A percentile compares a stretch with the other conserved stretches of the same genome.
Conservation (phyloP, 1,140 invertebrate species). For the Nasonia giraulti region DNA sequence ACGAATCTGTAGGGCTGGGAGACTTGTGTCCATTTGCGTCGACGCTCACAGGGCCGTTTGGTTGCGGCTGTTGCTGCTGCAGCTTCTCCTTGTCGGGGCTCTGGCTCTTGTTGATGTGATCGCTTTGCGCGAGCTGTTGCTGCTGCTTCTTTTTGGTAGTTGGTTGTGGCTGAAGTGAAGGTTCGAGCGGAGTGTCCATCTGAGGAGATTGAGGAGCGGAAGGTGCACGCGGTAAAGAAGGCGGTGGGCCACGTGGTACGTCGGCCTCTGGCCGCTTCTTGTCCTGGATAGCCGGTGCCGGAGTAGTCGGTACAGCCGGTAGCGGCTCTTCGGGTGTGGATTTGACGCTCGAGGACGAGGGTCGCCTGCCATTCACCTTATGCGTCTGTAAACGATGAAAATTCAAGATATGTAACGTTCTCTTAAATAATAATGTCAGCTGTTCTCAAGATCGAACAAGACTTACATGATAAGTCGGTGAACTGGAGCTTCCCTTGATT, state of each 20-base stretch:
- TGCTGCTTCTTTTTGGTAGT: conserved; percentile 58
- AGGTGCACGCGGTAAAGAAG: conserved; percentile 71
- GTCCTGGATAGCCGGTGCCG: conserved; percentile 71
- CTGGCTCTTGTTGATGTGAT: not conserved
- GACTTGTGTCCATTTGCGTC: conserved; percentile 71
- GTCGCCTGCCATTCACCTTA: conserved; percentile 71
- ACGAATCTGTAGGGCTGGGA: conserved; percentile 69
- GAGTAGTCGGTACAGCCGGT: conserved; percentile 74
- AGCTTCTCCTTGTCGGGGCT: conserved; percentile 56
- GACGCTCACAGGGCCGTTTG: conserved; percentile 58
- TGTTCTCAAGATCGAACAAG: not conserved
- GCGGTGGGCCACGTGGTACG: conserved; percentile 68
- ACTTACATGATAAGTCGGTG: conserved; percentile 68
- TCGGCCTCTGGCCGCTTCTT: conserved; percentile 70
- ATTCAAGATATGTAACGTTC: not conserved
- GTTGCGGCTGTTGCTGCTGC: conserved; percentile 63
- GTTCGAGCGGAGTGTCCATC: conserved; percentile 64
- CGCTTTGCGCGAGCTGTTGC: conserved; percentile 54
- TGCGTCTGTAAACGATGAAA: conserved; percentile 61
- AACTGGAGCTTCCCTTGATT: conserved; percentile 65
- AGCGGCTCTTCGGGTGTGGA: conserved; percentile 75
- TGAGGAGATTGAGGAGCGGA: conserved; percentile 64
- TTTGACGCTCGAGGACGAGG: conserved; percentile 70
- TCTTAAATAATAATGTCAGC: not conserved
- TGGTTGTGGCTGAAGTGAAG: conserved; percentile 57